Evolutionary conservation across 2,113 vertebrate genomes (phyloP).

Genomic region (Balaenoptera acutorostrata): DNA sequence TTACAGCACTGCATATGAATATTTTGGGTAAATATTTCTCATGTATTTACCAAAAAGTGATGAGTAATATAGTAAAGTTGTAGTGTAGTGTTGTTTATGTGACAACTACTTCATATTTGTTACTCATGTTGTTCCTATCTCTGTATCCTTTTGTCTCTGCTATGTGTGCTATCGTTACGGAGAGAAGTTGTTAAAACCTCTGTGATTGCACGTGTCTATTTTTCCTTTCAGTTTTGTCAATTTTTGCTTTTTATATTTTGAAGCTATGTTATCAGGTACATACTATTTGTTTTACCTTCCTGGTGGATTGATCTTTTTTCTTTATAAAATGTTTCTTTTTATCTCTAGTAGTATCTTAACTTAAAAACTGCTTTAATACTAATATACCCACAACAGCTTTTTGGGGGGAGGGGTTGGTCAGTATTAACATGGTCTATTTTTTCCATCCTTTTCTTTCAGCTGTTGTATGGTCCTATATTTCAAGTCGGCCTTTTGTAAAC

Average conservation of each 20-base stretch:
- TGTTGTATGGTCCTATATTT: background rate
- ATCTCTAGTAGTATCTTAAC: background rate
- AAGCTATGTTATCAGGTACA: background rate
- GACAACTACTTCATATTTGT: background rate
- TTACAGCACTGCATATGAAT: background rate
- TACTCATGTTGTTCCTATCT: too few relatives aligned
- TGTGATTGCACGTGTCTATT: background rate
- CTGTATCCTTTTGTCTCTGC: background rate
- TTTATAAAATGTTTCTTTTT: background rate
- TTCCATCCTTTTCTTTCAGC: background rate
- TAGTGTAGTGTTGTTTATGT: background rate
- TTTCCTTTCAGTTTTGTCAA: background rate
- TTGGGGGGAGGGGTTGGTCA: rapidly evolving
- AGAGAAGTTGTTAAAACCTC: background rate
- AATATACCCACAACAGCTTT: background rate
- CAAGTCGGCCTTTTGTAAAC: background rate
- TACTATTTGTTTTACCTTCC: background rate
- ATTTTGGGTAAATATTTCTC: background rate
- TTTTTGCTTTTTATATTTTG: background rate
- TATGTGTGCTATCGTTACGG: background rate
- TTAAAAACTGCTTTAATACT: background rate
- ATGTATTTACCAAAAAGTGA: background rate
- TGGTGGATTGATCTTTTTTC: background rate
- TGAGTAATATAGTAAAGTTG: background rate
- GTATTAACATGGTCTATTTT: background rate